These are phyloP conservation scores for Sardina pilchardus DNA, from an alignment of 2,113 vertebrate genomes.

Conservation along the genomic window DNA sequence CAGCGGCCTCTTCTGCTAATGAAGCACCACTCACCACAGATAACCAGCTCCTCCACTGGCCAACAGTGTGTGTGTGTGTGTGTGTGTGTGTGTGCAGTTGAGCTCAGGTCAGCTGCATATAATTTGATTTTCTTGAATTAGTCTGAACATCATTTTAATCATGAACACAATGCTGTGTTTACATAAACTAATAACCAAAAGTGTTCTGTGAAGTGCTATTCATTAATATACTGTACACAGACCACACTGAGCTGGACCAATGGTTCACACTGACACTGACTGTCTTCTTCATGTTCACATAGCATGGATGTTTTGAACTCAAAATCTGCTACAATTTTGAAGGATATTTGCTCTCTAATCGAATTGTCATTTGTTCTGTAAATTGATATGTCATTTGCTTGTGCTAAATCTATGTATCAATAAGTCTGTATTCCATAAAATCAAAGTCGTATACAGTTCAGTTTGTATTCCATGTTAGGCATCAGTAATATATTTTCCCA, in stretches of 20 bases:
- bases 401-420: not conserved
- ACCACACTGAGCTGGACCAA: no score
- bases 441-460: no score
- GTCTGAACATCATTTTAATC: no score
- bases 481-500: not conserved
- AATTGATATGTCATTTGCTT: not conserved
- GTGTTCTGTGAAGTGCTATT: no score
- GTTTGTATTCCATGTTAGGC: not conserved
- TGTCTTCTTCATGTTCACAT: not conserved
- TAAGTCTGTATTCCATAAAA: no score
- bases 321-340: not conserved
- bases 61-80: not conserved
- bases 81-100: not conserved
- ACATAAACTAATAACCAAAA: no score
- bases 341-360: not conserved
- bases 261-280: not conserved
- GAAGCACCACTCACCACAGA: conserved; percentile 11
- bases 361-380: no score
- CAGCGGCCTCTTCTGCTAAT: not conserved
- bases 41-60: not conserved
- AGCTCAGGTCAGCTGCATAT: no score
- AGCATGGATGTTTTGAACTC: not conserved
- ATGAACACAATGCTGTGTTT: no score
- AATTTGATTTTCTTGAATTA: no score
- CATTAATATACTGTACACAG: no score